These are phyloP conservation scores for Eumacrocentrus americanus DNA, from an alignment of 2,888 invertebrate species.

Conservation along the genomic window DNA sequence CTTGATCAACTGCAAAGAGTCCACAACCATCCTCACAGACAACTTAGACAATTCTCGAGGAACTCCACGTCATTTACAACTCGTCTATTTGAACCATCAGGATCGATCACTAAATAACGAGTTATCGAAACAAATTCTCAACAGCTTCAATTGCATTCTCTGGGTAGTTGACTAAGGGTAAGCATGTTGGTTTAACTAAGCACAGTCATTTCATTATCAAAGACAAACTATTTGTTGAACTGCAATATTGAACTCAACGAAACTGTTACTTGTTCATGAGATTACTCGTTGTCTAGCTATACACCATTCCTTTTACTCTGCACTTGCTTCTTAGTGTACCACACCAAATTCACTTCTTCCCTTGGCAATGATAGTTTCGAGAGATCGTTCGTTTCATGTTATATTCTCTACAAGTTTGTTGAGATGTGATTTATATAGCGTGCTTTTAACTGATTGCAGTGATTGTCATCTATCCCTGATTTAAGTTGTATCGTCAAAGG, in stretches of 20 bases:
- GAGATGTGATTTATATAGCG: no score
- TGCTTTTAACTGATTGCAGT: neutral
- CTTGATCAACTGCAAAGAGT: neutral
- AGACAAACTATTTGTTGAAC: neutral
- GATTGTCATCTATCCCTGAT: slow-evolving; percentile 26
- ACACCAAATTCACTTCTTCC: no score
- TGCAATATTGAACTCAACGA: neutral
- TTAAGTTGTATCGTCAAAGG: slow-evolving; percentile 18
- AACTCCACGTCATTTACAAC: neutral
- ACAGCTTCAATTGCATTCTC: neutral
- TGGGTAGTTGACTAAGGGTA: neutral
- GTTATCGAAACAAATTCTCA: neutral
- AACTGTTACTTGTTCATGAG: neutral
- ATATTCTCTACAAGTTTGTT: no score
- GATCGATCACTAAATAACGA: neutral
- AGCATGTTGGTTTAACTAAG: neutral
- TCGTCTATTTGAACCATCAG: neutral
- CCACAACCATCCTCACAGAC: neutral
- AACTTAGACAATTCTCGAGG: neutral
- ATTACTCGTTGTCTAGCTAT: neutral
- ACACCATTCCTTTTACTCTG: no score
- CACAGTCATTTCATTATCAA: neutral
- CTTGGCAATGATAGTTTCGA: no score
- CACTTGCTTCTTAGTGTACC: no score
- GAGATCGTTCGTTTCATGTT: no score